These are phyloP conservation scores for Cydia strobilella DNA, from an alignment of 1,140 invertebrate species.

Conservation along the genomic window DNA sequence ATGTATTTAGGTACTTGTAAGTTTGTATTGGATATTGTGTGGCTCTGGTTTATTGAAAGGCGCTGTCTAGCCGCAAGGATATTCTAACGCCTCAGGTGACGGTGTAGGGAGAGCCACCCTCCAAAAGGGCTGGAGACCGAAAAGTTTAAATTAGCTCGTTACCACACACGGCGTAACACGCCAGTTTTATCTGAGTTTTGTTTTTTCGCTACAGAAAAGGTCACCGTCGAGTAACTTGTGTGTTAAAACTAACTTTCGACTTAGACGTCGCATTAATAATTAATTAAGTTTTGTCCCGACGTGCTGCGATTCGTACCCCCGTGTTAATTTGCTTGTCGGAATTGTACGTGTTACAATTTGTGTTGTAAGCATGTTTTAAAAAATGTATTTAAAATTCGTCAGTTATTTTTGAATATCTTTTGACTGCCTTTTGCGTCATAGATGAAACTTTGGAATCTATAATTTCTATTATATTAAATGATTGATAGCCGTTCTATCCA, in stretches of 20 bases:
- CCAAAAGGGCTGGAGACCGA: slow-evolving; percentile 58
- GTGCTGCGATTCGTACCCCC: slow-evolving; percentile 44
- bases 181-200: slow-evolving; percentile 69
- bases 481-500: slow-evolving; percentile 45
- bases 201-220: slow-evolving; percentile 74
- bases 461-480: slow-evolving; percentile 33
- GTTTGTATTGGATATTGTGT: slow-evolving; percentile 24
- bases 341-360: slow-evolving; percentile 37
- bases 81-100: slow-evolving; percentile 68
- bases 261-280: slow-evolving; percentile 62
- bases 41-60: slow-evolving; percentile 61
- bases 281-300: slow-evolving; percentile 61
- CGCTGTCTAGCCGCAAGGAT: slow-evolving; percentile 52
- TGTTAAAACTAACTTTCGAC: slow-evolving; percentile 59
- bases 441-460: slow-evolving; percentile 2
- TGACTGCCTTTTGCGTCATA: slow-evolving; percentile 19
- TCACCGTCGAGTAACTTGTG: slow-evolving; percentile 61
- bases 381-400: background rate
- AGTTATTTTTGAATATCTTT: background rate
- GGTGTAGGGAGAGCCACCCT: slow-evolving; percentile 57
- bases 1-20: slow-evolving; percentile 31
- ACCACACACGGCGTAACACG: slow-evolving; percentile 62
- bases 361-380: background rate
- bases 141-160: slow-evolving; percentile 79
- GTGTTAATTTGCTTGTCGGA: slow-evolving; percentile 42